These are phyloP conservation scores for Steinernema scapterisci DNA, from an alignment of 2,888 invertebrate genomes.

Conservation along the genomic window DNA sequence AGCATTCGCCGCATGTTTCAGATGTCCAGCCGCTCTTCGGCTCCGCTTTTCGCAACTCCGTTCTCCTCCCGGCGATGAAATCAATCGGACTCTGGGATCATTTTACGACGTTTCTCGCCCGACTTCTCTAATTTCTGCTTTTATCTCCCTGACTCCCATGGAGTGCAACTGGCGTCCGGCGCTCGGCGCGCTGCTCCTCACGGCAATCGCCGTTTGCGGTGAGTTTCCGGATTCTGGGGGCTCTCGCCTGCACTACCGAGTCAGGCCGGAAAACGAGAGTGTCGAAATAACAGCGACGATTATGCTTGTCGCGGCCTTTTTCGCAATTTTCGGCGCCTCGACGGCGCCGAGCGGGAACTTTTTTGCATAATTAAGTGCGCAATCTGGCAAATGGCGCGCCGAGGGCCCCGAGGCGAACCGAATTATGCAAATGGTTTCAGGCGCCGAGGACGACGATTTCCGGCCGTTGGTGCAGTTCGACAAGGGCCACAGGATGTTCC, in stretches of 20 bases:
- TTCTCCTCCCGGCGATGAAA: constrained; percentile 15
- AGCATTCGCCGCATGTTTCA: background rate
- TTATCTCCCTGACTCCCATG: background rate
- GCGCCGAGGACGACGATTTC: constrained; percentile 26
- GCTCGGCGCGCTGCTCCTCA: background rate
- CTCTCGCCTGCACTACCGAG: background rate
- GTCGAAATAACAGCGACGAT: constrained; percentile 28
- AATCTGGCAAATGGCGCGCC: constrained; percentile 29
- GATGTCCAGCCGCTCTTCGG: background rate
- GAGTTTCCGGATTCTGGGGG: background rate
- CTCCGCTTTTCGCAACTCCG: background rate
- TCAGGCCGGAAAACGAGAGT: constrained; percentile 28
- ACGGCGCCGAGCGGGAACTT: background rate
- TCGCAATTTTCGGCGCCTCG: constrained; percentile 1
- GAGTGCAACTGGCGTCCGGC: background rate
- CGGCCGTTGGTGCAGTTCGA: constrained; percentile 20
- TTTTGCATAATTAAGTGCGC: constrained; percentile 28
- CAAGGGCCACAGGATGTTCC: constrained; percentile 9
- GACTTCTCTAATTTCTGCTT: background rate
- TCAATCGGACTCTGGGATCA: constrained; percentile 9
- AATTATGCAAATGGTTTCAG: constrained; percentile 32
- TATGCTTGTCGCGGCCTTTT: background rate
- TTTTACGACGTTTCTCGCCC: background rate
- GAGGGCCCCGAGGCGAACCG: background rate
- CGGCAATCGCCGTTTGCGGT: constrained; percentile 6